phyloP scores from a whole-genome alignment of 1,140 invertebrate species.

The Tetragonula clypearis region DNA sequence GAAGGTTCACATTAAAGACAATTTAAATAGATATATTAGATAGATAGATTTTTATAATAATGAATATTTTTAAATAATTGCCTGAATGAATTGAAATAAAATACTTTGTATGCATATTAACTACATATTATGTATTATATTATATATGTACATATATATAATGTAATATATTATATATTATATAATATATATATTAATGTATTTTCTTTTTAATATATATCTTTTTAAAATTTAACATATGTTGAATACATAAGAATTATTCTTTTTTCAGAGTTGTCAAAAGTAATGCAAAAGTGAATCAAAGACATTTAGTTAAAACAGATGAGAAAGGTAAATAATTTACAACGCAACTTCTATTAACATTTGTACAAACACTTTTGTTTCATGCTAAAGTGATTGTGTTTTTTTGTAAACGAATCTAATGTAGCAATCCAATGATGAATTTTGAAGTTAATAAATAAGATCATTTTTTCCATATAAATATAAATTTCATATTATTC shows the following conservation, averaged over 20 bases:
- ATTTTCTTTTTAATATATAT: constrained; percentile 22
- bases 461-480: background rate
- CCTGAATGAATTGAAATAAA: too few species aligned
- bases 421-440: background rate
- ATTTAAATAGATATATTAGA: too few species aligned
- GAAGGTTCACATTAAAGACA: too few species aligned
- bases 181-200: background rate
- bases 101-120: too few species aligned
- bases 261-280: constrained; percentile 71
- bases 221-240: background rate
- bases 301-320: constrained; percentile 67
- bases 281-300: constrained; percentile 73
- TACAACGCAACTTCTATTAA: constrained; percentile 4
- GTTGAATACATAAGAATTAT: constrained; percentile 5
- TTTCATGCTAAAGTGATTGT: background rate
- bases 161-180: too few species aligned
- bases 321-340: constrained; percentile 73
- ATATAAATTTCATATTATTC: background rate
- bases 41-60: too few species aligned
- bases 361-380: background rate
- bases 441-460: background rate
- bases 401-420: background rate
- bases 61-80: too few species aligned
- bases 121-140: too few species aligned
- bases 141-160: background rate